Percentiles rank a stretch among this genome's conserved stretches.
These are phyloP conservation scores for Apostichopus japonicus DNA, from an alignment of 35 echinoderm and acorn worm species.

Conservation along the genomic window DNA sequence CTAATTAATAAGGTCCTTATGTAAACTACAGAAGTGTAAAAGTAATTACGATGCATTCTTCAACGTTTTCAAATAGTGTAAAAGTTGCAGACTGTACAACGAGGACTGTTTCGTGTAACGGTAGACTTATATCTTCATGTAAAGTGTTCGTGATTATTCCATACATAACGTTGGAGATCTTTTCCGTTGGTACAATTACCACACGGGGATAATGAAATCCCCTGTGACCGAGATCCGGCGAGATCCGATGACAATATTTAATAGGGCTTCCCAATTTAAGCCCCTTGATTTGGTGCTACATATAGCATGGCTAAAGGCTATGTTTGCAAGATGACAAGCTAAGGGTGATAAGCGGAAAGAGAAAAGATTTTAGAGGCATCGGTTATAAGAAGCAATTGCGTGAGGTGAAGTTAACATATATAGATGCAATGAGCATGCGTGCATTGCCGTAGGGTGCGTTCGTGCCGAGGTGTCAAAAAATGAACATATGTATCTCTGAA, in stretches of 20 bases:
- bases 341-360: background rate
- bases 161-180: no score
- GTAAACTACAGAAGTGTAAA: no score
- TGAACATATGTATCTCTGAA: constrained; percentile 1
- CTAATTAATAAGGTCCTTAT: no score
- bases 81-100: no score
- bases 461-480: constrained; percentile 29
- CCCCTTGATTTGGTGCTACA: constrained; percentile 27
- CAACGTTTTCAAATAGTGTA: no score
- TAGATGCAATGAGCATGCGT: constrained; percentile 6
- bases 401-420: background rate
- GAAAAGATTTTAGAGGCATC: background rate
- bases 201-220: background rate
- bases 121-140: no score
- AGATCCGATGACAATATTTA: background rate
- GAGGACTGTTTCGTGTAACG: no score
- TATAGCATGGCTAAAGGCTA: constrained; percentile 18
- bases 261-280: constrained; percentile 20
- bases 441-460: constrained; percentile 2
- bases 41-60: no score
- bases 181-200: background rate
- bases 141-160: no score
- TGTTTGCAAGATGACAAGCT: constrained; percentile 9
- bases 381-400: background rate
- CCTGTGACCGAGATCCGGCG: background rate